Evolutionary conservation across 2,888 invertebrate genomes (phyloP).

Genomic region (Lithophane ornitopus): DNA sequence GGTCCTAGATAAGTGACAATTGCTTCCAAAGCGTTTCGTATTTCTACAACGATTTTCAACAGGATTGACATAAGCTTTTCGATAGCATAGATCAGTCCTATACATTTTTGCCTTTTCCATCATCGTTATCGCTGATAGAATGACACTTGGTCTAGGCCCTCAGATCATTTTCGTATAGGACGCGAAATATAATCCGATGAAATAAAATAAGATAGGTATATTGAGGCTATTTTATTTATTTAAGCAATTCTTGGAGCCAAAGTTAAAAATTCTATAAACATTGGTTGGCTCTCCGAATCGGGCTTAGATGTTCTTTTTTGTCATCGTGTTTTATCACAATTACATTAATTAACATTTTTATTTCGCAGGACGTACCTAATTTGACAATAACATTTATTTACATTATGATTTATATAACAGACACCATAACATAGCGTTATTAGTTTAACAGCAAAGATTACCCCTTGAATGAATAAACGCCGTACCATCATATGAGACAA

Average conservation of each 20-base stretch:
- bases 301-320: constrained; percentile 7
- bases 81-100: too few species aligned
- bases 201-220: constrained; percentile 9
- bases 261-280: background rate
- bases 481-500: constrained; percentile 4
- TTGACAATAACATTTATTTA: constrained; percentile 32
- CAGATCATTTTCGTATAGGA: background rate
- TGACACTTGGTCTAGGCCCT: too few species aligned
- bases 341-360: constrained; percentile 17
- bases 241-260: background rate
- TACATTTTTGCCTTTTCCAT: too few species aligned
- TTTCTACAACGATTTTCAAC: too few species aligned
- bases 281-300: background rate
- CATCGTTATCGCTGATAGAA: too few species aligned
- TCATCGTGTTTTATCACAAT: constrained; percentile 8
- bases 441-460: constrained; percentile 26
- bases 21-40: too few species aligned
- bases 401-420: constrained; percentile 21
- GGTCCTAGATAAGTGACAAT: too few species aligned
- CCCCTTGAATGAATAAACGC: constrained; percentile 5
- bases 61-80: too few species aligned
- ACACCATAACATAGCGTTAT: constrained; percentile 23
- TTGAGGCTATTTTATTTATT: background rate
- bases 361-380: constrained; percentile 10
- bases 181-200: background rate